phyloP scores from a whole-genome alignment of 2,888 invertebrate species.

The Allacma fusca region DNA sequence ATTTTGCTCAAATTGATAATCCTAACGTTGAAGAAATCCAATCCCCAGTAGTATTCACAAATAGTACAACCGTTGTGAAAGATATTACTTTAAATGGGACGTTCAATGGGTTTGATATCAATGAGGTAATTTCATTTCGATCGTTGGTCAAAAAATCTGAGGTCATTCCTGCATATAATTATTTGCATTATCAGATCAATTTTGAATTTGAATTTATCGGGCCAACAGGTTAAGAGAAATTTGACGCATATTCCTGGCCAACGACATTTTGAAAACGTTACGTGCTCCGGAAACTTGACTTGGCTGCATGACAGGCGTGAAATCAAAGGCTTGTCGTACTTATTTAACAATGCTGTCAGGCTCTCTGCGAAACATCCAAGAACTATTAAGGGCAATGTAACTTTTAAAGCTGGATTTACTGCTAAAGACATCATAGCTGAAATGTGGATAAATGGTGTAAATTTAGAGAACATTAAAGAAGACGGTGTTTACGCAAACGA shows the following conservation, averaged over 20 bases:
- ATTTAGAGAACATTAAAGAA: slow-evolving; percentile 47
- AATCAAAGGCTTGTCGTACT: slow-evolving; percentile 40
- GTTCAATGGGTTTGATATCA: slow-evolving; percentile 37
- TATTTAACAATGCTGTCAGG: slow-evolving; percentile 48
- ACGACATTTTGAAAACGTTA: slow-evolving; percentile 32
- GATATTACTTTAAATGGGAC: slow-evolving; percentile 28
- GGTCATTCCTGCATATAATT: no score
- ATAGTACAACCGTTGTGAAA: not conserved
- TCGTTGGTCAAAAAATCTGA: not conserved
- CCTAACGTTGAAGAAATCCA: slow-evolving; percentile 19
- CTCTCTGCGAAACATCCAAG: slow-evolving; percentile 35
- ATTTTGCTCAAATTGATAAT: slow-evolving; percentile 47
- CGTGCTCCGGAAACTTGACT: slow-evolving; percentile 44
- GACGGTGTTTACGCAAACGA: slow-evolving; percentile 43
- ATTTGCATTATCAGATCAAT: no score
- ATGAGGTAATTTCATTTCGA: slow-evolving; percentile 23
- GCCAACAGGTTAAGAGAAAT: slow-evolving; percentile 18
- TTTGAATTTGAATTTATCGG: not conserved
- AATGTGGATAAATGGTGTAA: slow-evolving; percentile 49
- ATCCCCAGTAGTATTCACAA: slow-evolving; percentile 38
- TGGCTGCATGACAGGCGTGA: slow-evolving; percentile 45
- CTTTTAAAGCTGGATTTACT: slow-evolving; percentile 46
- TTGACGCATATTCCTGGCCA: slow-evolving; percentile 22
- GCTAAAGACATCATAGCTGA: slow-evolving; percentile 17
- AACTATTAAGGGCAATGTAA: slow-evolving; percentile 45